A percentile compares a stretch with the other conserved stretches of the same genome.
Conservation (phyloP, 2,888 invertebrate genomes). For the Eristalinus sepulchralis region DNA sequence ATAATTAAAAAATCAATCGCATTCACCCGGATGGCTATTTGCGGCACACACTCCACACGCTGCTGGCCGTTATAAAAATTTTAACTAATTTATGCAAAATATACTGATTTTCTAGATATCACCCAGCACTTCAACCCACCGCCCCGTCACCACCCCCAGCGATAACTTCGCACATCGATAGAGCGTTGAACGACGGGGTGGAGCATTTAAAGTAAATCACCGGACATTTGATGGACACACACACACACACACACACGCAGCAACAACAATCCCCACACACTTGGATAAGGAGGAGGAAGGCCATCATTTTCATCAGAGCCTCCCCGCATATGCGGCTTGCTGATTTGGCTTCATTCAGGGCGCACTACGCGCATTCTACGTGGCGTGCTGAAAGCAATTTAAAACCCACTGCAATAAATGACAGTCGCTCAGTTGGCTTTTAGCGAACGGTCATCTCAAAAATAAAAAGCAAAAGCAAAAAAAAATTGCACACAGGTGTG, state of each 20-base stretch:
- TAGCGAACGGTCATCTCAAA: conserved; percentile 69
- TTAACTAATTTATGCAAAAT: conserved; percentile 60
- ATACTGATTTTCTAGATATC: conserved; percentile 58
- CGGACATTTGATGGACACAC: conserved; percentile 61
- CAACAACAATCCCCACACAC: conserved; percentile 35
- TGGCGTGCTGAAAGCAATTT: conserved; percentile 69
- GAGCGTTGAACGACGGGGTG: conserved; percentile 34
- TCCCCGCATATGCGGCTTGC: neutral
- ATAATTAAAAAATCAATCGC: conserved; percentile 67
- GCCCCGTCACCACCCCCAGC: neutral
- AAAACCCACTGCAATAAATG: conserved; percentile 68
- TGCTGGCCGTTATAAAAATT: neutral
- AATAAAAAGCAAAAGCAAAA: conserved; percentile 20
- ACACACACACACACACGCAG: conserved; percentile 5
- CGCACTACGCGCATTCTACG: conserved; percentile 42
- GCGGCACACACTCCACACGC: neutral
- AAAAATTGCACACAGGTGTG: conserved; percentile 30
- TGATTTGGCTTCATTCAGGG: conserved; percentile 39
- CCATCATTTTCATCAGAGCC: neutral
- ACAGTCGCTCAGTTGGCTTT: conserved; percentile 70
- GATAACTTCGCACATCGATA: neutral
- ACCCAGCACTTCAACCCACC: neutral
- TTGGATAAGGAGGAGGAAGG: neutral
- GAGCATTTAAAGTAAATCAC: conserved; percentile 65
- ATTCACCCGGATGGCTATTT: conserved; percentile 20